Conservation (phyloP, 2,888 invertebrate species). For the Diadegma fenestrale region DNA sequence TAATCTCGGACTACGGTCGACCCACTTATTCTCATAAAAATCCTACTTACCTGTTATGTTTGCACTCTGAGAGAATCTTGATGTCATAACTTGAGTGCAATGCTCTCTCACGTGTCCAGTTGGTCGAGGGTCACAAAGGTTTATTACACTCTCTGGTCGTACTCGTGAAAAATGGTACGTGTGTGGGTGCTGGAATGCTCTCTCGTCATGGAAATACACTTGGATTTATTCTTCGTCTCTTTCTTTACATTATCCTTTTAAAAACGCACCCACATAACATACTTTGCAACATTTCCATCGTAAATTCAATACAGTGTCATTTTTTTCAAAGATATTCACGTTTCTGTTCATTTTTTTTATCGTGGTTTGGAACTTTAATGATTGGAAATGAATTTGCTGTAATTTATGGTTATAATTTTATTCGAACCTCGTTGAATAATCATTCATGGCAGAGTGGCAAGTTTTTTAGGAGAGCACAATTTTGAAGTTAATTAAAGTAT, state of each 20-base stretch:
- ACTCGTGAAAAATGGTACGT: slow-evolving; percentile 49
- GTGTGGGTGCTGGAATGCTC: slow-evolving; percentile 59
- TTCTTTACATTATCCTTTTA: slow-evolving; percentile 13
- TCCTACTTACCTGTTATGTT: slow-evolving; percentile 27
- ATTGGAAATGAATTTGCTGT: background rate
- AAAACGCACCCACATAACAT: slow-evolving; percentile 13
- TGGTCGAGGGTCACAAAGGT: slow-evolving; percentile 60
- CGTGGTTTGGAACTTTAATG: background rate
- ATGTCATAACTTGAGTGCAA: slow-evolving; percentile 38
- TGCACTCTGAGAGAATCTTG: slow-evolving; percentile 30
- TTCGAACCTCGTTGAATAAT: background rate
- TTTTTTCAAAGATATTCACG: background rate
- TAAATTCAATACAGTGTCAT: background rate
- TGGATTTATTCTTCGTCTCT: slow-evolving; percentile 5
- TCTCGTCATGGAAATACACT: slow-evolving; percentile 4
- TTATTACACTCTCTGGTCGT: slow-evolving; percentile 59
- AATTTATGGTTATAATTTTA: background rate
- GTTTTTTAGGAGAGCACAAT: background rate
- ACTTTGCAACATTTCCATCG: slow-evolving; percentile 1
- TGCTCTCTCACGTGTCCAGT: slow-evolving; percentile 48
- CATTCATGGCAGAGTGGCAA: background rate
- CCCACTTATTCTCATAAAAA: slow-evolving; percentile 17
- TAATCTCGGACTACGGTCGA: background rate
- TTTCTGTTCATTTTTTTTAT: background rate
- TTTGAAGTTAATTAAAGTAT: slow-evolving; percentile 5